Base-by-base conservation (phyloP, 2,888 invertebrate species). In the Drosophila longiperda region DNA sequence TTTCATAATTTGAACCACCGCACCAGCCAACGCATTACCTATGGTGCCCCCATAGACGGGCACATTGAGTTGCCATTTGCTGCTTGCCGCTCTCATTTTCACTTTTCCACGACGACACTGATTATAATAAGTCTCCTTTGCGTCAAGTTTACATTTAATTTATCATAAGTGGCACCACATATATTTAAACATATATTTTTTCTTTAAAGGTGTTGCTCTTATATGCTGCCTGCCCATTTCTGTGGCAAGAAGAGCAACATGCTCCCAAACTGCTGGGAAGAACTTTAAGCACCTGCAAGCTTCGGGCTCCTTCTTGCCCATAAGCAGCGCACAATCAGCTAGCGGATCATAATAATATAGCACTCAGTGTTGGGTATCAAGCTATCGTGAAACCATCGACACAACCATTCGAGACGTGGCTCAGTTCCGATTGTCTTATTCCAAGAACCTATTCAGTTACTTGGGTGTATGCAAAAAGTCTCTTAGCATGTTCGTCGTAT, bases 281-380 rank as follows among this genome's bases (percentile, higher is more conserved):
- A 34, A 20, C 15, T 64, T 49, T 55, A 23, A 8, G 23, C 8
- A 58, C 11, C 36, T 54, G 36, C 54, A 36, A 64, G n/a, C 59
- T 38, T 52, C 23, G 61, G 49, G 52, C 59, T 59, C 52, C 67
- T 50, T 64, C 53, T 76, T 74, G 75, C 59, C 67, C 68, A 45
- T 53, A 45, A 20, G 20, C 20, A 38, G 26, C 59, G 45, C 67
- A 55, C 32, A 64, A 29, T n/a, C 53, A 38, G 52, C 73, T 83
- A 83, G 82, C 83, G 83, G 83, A 71, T 88, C 80, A 86, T 90
- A 79, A 86, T 90, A 88, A 80, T 86, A 57, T 55, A 45, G 75
- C 58, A 63, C 62, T 42, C n/a, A 58, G 58, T 61, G 63, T 55
- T 38, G 49, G 54, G 55, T 59, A 50, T 49, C 60, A 34, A 57